Conservation (phyloP, 2,888 invertebrate genomes). For the Caenorhabditis imperialis region DNA sequence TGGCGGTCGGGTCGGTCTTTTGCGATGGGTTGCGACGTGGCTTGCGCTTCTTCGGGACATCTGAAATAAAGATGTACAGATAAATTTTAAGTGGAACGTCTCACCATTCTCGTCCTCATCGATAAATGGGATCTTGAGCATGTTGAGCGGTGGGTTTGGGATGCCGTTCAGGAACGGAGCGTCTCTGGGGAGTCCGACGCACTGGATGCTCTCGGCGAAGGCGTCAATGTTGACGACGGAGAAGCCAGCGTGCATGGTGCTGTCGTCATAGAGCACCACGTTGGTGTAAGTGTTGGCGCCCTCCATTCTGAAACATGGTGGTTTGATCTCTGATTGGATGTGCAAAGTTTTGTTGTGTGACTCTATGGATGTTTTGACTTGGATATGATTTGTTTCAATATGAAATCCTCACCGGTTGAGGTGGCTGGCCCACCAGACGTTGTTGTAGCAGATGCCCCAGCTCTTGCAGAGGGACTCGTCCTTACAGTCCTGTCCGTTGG, state of each 20-base stretch:
- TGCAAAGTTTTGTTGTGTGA: too few relatives aligned
- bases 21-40: too few relatives aligned
- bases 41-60: not conserved
- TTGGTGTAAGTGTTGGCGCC: slow-evolving; percentile 12
- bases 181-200: slow-evolving; percentile 39
- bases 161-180: slow-evolving; percentile 52
- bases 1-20: too few relatives aligned
- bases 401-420: slow-evolving; percentile 41
- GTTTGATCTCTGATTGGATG: too few relatives aligned
- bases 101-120: slow-evolving; percentile 54
- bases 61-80: not conserved
- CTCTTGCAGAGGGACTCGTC: slow-evolving; percentile 41
- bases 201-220: slow-evolving; percentile 49
- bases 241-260: slow-evolving; percentile 41
- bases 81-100: too few relatives aligned
- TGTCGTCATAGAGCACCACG: slow-evolving; percentile 42
- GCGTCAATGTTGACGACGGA: slow-evolving; percentile 54
- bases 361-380: too few relatives aligned
- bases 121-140: slow-evolving; percentile 52
- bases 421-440: slow-evolving; percentile 65
- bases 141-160: slow-evolving; percentile 55
- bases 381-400: not conserved
- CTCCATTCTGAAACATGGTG: slow-evolving; percentile 26
- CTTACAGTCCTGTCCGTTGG: slow-evolving; percentile 1
- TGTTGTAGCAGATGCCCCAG: slow-evolving; percentile 58